Percentiles rank a stretch among this genome's conserved stretches.
Evolutionary conservation across 2,888 invertebrate species (phyloP).

Genomic region (Abrostola triplasia): DNA sequence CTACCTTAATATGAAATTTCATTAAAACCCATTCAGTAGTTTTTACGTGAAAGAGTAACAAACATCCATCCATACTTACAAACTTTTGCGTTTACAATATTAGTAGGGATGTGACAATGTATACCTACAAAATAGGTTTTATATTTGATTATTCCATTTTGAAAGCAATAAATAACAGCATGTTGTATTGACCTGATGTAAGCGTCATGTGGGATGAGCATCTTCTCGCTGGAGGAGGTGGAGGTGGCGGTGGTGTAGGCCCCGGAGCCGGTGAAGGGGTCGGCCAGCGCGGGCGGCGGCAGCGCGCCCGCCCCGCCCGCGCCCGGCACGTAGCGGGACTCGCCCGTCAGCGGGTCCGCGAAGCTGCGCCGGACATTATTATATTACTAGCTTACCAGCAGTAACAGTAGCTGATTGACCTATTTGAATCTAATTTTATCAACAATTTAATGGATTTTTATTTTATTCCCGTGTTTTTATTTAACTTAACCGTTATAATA

Average conservation of each 20-base stretch:
- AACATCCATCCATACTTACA: too few relatives aligned
- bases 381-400: neutral
- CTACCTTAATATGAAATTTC: too few relatives aligned
- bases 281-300: conserved; percentile 73
- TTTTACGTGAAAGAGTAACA: too few relatives aligned
- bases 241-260: conserved; percentile 90
- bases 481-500: too few relatives aligned
- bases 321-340: conserved; percentile 90
- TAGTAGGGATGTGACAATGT: too few relatives aligned
- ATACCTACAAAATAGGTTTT: too few relatives aligned
- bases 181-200: conserved; percentile 73
- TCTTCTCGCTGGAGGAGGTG: conserved; percentile 62
- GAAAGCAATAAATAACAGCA: neutral
- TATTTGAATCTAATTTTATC: neutral
- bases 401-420: too few relatives aligned
- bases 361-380: conserved; percentile 58
- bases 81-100: too few relatives aligned
- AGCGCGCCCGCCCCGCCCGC: conserved; percentile 52
- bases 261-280: conserved; percentile 91
- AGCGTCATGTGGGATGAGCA: conserved; percentile 79
- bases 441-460: too few relatives aligned
- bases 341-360: conserved; percentile 92
- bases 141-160: too few relatives aligned
- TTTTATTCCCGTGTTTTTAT: too few relatives aligned
- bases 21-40: too few relatives aligned